Percentiles rank a stretch among this genome's conserved stretches.
These are phyloP conservation scores for Cathartes aura DNA, from an alignment of 2,113 vertebrate species.

Conservation along the genomic window DNA sequence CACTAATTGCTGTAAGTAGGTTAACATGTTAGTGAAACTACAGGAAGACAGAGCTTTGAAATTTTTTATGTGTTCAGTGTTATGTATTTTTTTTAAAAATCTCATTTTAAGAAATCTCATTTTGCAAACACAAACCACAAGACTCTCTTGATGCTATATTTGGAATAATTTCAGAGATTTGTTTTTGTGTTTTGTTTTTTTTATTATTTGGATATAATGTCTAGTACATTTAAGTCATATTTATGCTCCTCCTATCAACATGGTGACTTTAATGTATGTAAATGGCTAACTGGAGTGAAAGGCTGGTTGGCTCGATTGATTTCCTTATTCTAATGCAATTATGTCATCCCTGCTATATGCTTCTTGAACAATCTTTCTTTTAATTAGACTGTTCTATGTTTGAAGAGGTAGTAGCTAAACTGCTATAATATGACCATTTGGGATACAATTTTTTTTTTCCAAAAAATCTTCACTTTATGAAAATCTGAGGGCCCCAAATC, in stretches of 20 bases:
- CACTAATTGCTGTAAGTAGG: slow-evolving; percentile 99
- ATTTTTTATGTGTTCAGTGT: slow-evolving; percentile 69
- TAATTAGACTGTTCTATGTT: neutral
- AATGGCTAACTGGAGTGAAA: slow-evolving; percentile 37
- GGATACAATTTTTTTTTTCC: neutral
- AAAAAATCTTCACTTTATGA: neutral
- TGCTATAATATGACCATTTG: neutral
- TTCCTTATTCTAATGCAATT: slow-evolving; percentile 35
- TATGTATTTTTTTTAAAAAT: slow-evolving; percentile 36
- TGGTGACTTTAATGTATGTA: slow-evolving; percentile 44
- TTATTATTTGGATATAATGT: neutral
- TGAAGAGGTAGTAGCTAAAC: neutral
- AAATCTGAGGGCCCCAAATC: neutral
- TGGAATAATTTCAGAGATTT: slow-evolving; percentile 38
- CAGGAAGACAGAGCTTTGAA: slow-evolving; percentile 86
- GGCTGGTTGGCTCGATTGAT: neutral
- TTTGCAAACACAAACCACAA: slow-evolving; percentile 41
- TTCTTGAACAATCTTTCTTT: slow-evolving; percentile 22
- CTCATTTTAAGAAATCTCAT: slow-evolving; percentile 32
- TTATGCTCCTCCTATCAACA: slow-evolving; percentile 15
- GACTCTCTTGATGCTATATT: neutral
- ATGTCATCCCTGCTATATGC: slow-evolving; percentile 40
- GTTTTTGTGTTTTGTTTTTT: neutral
- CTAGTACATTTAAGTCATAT: slow-evolving; percentile 14
- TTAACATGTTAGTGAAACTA: slow-evolving; percentile 99